These are phyloP conservation scores for Scomber colias DNA, from an alignment of 2,113 vertebrate genomes.

Conservation along the genomic window DNA sequence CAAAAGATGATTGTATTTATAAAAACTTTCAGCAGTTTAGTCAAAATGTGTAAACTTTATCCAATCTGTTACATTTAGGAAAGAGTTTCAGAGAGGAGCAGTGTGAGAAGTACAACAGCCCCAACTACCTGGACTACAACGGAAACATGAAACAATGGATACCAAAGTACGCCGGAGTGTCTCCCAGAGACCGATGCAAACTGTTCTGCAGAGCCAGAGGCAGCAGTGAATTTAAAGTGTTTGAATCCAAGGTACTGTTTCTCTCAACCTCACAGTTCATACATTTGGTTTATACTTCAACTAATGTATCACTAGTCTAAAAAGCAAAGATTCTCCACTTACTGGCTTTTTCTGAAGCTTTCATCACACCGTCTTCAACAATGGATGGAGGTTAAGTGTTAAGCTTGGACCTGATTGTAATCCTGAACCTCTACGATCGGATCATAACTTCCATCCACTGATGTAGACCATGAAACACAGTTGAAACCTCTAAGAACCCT, in stretches of 20 bases:
- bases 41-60: neutral
- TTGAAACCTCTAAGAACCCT: neutral
- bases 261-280: neutral
- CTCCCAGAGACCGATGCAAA: constrained; percentile 94
- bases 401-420: too few species aligned
- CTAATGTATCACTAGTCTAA: neutral
- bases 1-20: neutral
- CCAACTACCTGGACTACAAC: constrained; percentile 87
- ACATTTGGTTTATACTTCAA: neutral
- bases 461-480: neutral
- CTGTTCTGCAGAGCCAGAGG: constrained; percentile 92
- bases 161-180: constrained; percentile 94
- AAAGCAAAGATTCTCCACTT: too few species aligned
- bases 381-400: neutral
- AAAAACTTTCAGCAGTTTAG: neutral
- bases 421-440: too few species aligned
- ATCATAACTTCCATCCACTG: neutral
- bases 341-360: too few species aligned
- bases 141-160: constrained; percentile 93
- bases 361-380: neutral
- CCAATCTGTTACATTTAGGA: constrained; percentile 74
- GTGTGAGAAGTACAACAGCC: constrained; percentile 94
- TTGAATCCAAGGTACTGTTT: constrained; percentile 91
- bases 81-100: constrained; percentile 97
- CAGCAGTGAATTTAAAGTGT: constrained; percentile 96